Base-by-base conservation (phyloP, 2,888 invertebrate genomes). In the Azorinus chamasolen region DNA sequence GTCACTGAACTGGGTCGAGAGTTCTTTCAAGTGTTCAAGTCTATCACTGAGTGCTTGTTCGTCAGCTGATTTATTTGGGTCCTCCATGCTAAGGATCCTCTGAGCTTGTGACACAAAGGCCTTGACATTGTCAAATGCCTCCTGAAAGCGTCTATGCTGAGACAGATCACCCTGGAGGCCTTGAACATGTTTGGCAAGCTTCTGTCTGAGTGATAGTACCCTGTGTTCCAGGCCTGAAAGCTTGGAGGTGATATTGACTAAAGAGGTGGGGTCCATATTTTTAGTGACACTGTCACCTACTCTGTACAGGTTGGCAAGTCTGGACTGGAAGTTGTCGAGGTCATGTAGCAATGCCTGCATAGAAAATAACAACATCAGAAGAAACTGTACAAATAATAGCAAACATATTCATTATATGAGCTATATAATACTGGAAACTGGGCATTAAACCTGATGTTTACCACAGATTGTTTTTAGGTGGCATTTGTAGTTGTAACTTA, bases 241-340 rank as follows among this genome's bases (percentile, higher is more conserved):
- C 16, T 88, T 84, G 1, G 90, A 88, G 4, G 89, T 89, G 22
- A 92, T 83, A 41, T 84, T 83, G 18, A 87, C 85, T 20, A 90
- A 86, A 8, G 90, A 85, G 16, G 90, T 83, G 18, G 87, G 85
- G 77, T 90, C 89, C 87, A 91, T 87, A 63, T 87, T 83, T 59
- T 85, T 84, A 12, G 88, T 88, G 55, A 92, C 85, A 55, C 85
- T 82, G 70, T 90, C 89, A 78, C 90, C 89, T 48, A 90, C 79
- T 22, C 83, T 65, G 54, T 86, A 96, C 27, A 98, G 93, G 16
- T 75, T 68, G 14, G 85, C 78, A 54, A 91, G 76, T 58, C 86
- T 83, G 6, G 80, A 69, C 58, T 89, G 89, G 79, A 87, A 86
- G 46, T 80, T 75, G 50, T 92, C 90, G 22, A 92, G 61, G 32